Base-by-base conservation (phyloP, 2,797 vertebrate genomes). In the Sebastes iracundus region DNA sequence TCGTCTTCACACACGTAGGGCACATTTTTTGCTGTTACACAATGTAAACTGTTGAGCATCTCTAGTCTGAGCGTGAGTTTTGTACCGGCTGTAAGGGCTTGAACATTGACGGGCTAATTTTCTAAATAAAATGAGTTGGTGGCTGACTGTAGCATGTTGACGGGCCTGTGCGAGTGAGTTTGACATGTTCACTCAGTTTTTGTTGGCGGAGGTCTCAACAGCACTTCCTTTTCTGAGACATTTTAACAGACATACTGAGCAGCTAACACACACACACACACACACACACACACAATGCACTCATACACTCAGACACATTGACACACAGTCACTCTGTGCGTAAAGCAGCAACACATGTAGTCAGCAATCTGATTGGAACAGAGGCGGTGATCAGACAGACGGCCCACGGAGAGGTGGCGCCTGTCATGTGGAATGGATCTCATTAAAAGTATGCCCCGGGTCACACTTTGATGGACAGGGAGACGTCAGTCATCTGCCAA, bases 401-500 rank as follows among this genome's bases (percentile, higher is more conserved):
- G 65, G 88, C 93, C 88, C 87, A 84, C 85, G 92, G 93, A 95
- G 93, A 90, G 86, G 91, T 87, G 93, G 90, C 88, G 92, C 88
- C 91, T 84, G 91, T 92, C 93, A 87, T 88, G 94, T 90, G 92
- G 93, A 94, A 96, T 94, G 94, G 93, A 94, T 92, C 94, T 96
- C 95, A 95, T 96, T 96, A 96, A 95, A 95, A 94, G 90, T 91
- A 79, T 87, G 94, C 94, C 95, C 92, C 85, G 75, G 96, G 96
- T 96, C 95, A 95, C 79, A 91, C 93, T 96, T 95, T 95, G 95
- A 96, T 91, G 93, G 95, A 95, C 95, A 93, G 92, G 70, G 83
- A 93, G 87, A 92, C 81, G 93, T 96, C 95, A 95, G 90, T 96
- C 94, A 95, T 94, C 90, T 93, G 89, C 92, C 88, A 91, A 79